Evolutionary conservation across 2,888 invertebrate species (phyloP).

Genomic region (Protodeltote pygarga): DNA sequence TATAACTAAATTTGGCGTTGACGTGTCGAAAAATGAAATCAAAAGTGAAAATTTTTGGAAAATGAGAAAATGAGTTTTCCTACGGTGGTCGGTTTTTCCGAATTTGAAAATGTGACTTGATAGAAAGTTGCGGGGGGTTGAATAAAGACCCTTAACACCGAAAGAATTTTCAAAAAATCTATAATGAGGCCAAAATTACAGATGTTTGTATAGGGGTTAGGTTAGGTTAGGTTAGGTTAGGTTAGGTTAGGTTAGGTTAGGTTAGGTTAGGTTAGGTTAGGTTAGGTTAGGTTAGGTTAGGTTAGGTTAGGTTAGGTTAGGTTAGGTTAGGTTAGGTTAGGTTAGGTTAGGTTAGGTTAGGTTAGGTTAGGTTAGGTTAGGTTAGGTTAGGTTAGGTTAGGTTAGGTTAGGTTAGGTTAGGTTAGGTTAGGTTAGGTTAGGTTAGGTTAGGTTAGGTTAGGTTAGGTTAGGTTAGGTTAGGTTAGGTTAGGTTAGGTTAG

Average conservation of each 20-base stretch:
- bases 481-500: constrained; percentile 29
- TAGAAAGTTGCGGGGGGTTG: no score
- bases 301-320: background rate
- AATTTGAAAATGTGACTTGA: no score
- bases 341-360: constrained; percentile 7
- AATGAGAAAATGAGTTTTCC: no score
- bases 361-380: constrained; percentile 11
- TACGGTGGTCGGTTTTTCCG: no score
- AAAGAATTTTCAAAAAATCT: no score
- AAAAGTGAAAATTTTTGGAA: no score
- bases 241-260: constrained; percentile 10
- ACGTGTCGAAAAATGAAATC: no score
- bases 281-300: constrained; percentile 16
- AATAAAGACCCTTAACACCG: no score
- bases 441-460: constrained; percentile 21
- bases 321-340: constrained; percentile 4
- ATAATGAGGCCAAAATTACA: no score
- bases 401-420: constrained; percentile 20
- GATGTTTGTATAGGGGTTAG: constrained; percentile 4
- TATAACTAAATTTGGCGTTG: no score
- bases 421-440: constrained; percentile 20
- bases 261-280: constrained; percentile 18
- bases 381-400: constrained; percentile 20
- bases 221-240: constrained; percentile 19
- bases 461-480: constrained; percentile 27